These are phyloP conservation scores for Apocheima hispidaria DNA, from an alignment of 2,888 invertebrate species.

Conservation along the genomic window DNA sequence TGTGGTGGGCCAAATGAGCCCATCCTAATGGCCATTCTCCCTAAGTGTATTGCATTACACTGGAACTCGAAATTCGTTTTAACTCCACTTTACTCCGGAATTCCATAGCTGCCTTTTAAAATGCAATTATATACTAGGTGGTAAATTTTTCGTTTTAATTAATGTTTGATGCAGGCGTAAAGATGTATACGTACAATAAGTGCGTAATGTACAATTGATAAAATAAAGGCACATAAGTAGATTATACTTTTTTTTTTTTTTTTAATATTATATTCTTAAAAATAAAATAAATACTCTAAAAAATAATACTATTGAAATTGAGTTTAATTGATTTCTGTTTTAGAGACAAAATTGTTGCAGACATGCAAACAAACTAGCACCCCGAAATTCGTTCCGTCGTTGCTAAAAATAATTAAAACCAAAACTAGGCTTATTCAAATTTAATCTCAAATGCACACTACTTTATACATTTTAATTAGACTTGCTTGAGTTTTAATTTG, in stretches of 20 bases:
- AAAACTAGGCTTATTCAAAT: background rate
- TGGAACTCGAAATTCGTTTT: slow-evolving; percentile 43
- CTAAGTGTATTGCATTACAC: slow-evolving; percentile 35
- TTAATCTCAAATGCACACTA: background rate
- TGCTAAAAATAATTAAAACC: background rate
- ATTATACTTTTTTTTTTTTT: too few relatives aligned
- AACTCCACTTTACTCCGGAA: slow-evolving; percentile 42
- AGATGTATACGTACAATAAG: too few relatives aligned
- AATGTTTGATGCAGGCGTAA: too few relatives aligned
- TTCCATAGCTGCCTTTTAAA: slow-evolving; percentile 43
- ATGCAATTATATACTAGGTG: slow-evolving; percentile 31
- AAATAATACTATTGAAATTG: too few relatives aligned
- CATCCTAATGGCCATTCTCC: slow-evolving; percentile 31
- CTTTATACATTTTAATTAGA: background rate
- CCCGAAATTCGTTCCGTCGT: too few relatives aligned
- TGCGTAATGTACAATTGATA: too few relatives aligned
- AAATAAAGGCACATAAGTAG: too few relatives aligned
- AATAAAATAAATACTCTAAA: too few relatives aligned
- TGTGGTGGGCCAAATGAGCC: slow-evolving; percentile 25
- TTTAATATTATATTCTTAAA: too few relatives aligned
- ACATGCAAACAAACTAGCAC: too few relatives aligned
- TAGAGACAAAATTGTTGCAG: too few relatives aligned
- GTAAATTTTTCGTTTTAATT: background rate
- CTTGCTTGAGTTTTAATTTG: slow-evolving; percentile 24
- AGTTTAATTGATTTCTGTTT: too few relatives aligned